Base-by-base conservation (phyloP, 2,113 vertebrate species). In the Erythrocercus mccallii region DNA sequence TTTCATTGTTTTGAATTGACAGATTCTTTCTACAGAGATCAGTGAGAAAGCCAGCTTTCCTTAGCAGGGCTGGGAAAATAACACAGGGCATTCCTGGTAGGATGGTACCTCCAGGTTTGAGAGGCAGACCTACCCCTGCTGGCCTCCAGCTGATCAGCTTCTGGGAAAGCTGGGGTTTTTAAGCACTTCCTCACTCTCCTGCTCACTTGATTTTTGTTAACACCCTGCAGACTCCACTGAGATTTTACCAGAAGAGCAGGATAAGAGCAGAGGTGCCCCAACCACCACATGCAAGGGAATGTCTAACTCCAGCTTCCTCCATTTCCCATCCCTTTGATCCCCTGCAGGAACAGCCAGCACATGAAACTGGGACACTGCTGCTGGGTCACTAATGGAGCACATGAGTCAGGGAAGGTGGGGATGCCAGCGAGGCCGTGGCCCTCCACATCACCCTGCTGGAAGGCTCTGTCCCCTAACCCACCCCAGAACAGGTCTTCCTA, bases 321-420 rank as follows among this genome's bases (percentile, higher is more conserved):
- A 9, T 19, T 92, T 91, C 88, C 94, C 10, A 0, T 90, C 71
- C 81, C 88, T 91, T 93, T 94, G 88, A 97, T 94, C 88, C 82
- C 71, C 87, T 20, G 79, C 81, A 70, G 62, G 79, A 92, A 65
- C 94, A 95, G 47, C 23, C 74, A 11, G 96, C 88, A 62, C 88
- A 48, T 6, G n/a, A 94, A 97, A 94, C 90, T 97, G 94, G 95
- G 93, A 94, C 95, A 83, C 60, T 4, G 94, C 90, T 96, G 90
- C 93, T 92, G 90, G 96, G 90, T 90, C 94, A 88, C 92, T 90
- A 81, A 92, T 56, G 84, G 74, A 95, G 77, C 12, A 68, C 51
- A 84, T 91, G 94, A 97, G 94, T 92, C 95, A 96, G 81, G 83
- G 48, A 89, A 95, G 94, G 94, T 79, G 83, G 94, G 83, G 94